Percentiles rank a stretch among this genome's conserved stretches.
Conservation (phyloP, 2,797 vertebrate species). For the Phoeniculus purpureus region DNA sequence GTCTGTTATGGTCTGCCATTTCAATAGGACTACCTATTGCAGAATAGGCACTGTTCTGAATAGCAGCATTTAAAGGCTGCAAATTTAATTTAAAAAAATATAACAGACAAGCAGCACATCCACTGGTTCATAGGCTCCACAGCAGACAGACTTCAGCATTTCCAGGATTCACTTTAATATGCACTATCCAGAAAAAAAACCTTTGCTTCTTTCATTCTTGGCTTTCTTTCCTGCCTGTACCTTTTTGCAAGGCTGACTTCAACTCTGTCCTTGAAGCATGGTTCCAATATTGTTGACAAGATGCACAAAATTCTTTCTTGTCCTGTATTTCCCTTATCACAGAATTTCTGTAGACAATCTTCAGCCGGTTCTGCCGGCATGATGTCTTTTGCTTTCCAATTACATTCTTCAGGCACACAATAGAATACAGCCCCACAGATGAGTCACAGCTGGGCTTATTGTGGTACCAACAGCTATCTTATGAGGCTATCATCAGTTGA, state of each 20-base stretch:
- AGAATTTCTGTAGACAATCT: constrained; percentile 2
- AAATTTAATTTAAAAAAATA: constrained; percentile 1
- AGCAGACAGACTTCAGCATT: neutral
- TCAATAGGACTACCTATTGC: neutral
- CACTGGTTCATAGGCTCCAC: neutral
- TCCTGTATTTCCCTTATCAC: constrained; percentile 19
- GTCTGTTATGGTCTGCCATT: neutral
- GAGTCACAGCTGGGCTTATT: constrained; percentile 24
- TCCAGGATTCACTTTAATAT: neutral
- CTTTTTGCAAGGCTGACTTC: neutral
- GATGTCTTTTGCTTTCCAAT: constrained; percentile 17
- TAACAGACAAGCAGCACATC: neutral
- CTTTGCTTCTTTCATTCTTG: neutral
- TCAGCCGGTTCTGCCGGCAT: neutral
- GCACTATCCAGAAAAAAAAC: neutral
- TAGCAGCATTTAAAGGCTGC: constrained; percentile 8
- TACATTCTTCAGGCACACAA: neutral
- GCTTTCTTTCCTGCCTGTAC: neutral
- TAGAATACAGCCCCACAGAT: neutral
- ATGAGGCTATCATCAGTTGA: neutral
- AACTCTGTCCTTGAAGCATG: constrained; percentile 2
- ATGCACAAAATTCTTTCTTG: neutral
- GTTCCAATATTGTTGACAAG: neutral
- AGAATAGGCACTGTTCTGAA: constrained; percentile 1
- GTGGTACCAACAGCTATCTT: constrained; percentile 14